A percentile compares a stretch with the other conserved stretches of the same genome.
These are phyloP conservation scores for Tautogolabrus adspersus DNA, from an alignment of 2,113 vertebrate species.

Conservation along the genomic window DNA sequence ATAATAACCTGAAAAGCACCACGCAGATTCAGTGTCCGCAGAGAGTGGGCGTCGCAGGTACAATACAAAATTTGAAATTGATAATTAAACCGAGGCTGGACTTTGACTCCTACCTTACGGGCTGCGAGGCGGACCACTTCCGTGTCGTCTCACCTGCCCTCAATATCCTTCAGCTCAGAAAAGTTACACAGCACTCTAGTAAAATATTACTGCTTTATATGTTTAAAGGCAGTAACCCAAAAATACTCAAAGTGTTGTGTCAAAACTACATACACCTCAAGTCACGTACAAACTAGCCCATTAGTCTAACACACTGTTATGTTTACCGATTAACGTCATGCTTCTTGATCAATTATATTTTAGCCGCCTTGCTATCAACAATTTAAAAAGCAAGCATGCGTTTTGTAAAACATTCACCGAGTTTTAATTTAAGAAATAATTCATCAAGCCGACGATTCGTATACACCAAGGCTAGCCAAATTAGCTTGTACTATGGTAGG, in stretches of 20 bases:
- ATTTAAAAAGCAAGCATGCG: fast-evolving
- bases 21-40: conserved; percentile 1
- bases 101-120: conserved; percentile 58
- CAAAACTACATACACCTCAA: neutral
- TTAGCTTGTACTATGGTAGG: conserved; percentile 46
- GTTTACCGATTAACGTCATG: fast-evolving
- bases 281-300: neutral
- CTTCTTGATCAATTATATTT: fast-evolving
- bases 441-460: conserved; percentile 19
- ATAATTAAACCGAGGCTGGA: conserved; percentile 57
- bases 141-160: conserved; percentile 58
- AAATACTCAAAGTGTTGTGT: neutral
- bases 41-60: conserved; percentile 48
- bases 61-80: conserved; percentile 17
- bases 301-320: neutral
- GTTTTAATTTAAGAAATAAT: conserved; percentile 1
- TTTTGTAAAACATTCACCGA: conserved; percentile 16
- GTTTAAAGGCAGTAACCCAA: neutral
- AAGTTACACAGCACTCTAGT: neutral
- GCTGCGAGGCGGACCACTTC: conserved; percentile 51
- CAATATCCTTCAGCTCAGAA: neutral
- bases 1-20: conserved; percentile 25
- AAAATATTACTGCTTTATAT: neutral
- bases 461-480: conserved; percentile 22
- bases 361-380: fast-evolving